phyloP scores from a whole-genome alignment of 2,113 vertebrate species.

The Myanophis thanlyinensis region DNA sequence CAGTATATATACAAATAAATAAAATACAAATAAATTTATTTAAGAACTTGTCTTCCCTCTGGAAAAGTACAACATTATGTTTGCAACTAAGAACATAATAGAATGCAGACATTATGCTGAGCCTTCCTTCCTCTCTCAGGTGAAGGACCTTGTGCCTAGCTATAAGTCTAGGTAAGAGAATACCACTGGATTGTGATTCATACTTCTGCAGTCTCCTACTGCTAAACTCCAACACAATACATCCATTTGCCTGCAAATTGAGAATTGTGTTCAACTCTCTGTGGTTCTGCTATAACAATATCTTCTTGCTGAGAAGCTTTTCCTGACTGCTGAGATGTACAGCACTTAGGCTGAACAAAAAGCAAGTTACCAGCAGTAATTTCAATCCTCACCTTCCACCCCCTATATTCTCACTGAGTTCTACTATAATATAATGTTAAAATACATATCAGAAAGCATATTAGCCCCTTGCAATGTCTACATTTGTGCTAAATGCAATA shows the following conservation, averaged over 20 bases:
- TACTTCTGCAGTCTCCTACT: constrained; percentile 66
- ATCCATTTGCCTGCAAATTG: constrained; percentile 72
- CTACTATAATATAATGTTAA: constrained; percentile 63
- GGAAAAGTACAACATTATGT: background rate
- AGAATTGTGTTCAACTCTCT: constrained; percentile 66
- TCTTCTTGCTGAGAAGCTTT: constrained; percentile 69
- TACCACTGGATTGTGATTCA: constrained; percentile 61
- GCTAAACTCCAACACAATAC: constrained; percentile 67
- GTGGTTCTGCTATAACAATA: constrained; percentile 67
- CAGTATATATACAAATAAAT: background rate
- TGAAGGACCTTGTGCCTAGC: constrained; percentile 17
- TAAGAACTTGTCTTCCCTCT: background rate
- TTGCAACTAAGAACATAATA: background rate
- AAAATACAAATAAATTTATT: background rate
- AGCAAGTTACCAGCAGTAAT: constrained; percentile 65
- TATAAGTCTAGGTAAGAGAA: constrained; percentile 50
- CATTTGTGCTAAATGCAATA: constrained; percentile 63
- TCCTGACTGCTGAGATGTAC: constrained; percentile 66
- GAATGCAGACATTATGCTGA: background rate
- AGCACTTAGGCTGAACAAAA: constrained; percentile 71
- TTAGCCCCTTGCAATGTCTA: constrained; percentile 60
- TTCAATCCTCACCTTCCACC: constrained; percentile 57
- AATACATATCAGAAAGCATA: constrained; percentile 56
- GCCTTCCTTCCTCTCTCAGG: constrained; percentile 10
- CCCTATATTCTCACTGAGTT: constrained; percentile 65